phyloP scores from a whole-genome alignment of 2,888 invertebrate species.

The Lottia scabra region DNA sequence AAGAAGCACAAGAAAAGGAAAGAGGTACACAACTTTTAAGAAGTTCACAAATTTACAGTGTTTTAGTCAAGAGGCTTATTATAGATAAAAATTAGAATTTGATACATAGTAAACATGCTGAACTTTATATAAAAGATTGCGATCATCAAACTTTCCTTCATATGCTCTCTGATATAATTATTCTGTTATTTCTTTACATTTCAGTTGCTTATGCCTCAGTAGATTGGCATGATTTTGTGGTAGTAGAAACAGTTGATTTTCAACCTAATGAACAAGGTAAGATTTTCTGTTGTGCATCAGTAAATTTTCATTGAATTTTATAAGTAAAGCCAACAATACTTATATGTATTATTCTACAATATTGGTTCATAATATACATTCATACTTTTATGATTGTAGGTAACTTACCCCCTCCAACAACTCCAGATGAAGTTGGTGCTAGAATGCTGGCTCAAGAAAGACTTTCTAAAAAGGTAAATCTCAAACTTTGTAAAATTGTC shows the following conservation, averaged over 20 bases:
- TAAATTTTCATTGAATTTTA: not conserved
- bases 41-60: not conserved
- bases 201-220: slow-evolving; percentile 88
- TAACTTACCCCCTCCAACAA: slow-evolving; percentile 96
- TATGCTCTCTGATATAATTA: too few relatives aligned
- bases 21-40: slow-evolving; percentile 73
- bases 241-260: slow-evolving; percentile 99
- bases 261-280: slow-evolving; percentile 87
- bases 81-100: too few relatives aligned
- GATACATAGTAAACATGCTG: too few relatives aligned
- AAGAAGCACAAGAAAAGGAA: slow-evolving; percentile 95
- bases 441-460: slow-evolving; percentile 86
- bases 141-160: too few relatives aligned
- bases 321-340: too few relatives aligned
- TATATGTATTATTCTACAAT: too few relatives aligned
- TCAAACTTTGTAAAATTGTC: not conserved
- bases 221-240: slow-evolving; percentile 99
- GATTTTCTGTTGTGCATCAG: not conserved
- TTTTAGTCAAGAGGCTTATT: too few relatives aligned
- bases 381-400: slow-evolving; percentile 46
- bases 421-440: slow-evolving; percentile 96
- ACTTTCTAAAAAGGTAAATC: slow-evolving; percentile 41
- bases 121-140: too few relatives aligned
- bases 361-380: too few relatives aligned
- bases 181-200: slow-evolving; percentile 16